A percentile compares a stretch with the other conserved stretches of the same genome.
These are phyloP conservation scores for Aphelenchoides fujianensis DNA, from an alignment of 1,140 invertebrate species.

Conservation along the genomic window DNA sequence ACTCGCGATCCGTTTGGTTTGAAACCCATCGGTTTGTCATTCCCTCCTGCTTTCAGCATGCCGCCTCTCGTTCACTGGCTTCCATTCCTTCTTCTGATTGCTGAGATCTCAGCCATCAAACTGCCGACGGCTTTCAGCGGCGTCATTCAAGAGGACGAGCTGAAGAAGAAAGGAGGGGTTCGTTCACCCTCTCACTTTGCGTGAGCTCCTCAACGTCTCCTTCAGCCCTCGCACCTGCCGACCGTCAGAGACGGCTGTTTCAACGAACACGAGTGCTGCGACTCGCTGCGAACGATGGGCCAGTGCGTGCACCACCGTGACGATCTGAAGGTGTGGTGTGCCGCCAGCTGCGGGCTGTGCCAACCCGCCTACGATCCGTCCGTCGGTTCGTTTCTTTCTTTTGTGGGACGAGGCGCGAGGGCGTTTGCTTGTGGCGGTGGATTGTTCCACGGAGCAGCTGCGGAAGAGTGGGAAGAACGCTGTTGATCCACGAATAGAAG, in stretches of 20 bases:
- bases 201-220: not conserved
- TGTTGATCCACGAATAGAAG: too few relatives aligned
- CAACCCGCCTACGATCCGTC: conserved; percentile 19
- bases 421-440: too few relatives aligned
- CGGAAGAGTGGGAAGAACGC: too few relatives aligned
- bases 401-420: too few relatives aligned
- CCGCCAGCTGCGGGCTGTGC: conserved; percentile 43
- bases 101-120: too few relatives aligned
- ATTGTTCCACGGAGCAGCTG: too few relatives aligned
- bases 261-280: conserved; percentile 52
- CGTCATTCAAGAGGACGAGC: not conserved
- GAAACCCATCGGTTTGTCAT: too few relatives aligned
- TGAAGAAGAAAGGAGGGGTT: not conserved
- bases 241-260: conserved; percentile 23
- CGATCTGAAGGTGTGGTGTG: conserved; percentile 50
- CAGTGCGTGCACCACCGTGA: conserved; percentile 38
- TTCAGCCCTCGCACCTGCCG: not conserved
- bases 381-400: not conserved
- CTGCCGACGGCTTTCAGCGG: not conserved
- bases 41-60: too few relatives aligned
- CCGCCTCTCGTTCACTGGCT: too few relatives aligned
- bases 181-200: not conserved
- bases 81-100: too few relatives aligned
- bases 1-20: too few relatives aligned
- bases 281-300: conserved; percentile 43